Conservation (phyloP, 2,888 invertebrate species). For the Lasioglossum marginatum region DNA sequence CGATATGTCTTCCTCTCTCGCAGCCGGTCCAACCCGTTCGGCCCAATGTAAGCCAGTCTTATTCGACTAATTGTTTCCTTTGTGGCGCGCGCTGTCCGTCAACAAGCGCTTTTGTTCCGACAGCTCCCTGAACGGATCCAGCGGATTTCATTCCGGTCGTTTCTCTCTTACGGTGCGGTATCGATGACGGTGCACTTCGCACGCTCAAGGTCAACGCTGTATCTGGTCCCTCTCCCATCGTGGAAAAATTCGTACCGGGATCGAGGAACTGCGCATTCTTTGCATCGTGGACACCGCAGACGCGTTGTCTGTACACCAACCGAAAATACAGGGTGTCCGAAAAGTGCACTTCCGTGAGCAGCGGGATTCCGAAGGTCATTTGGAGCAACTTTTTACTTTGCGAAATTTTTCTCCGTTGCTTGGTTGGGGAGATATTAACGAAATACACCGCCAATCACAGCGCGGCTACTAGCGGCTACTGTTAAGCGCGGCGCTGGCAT, state of each 20-base stretch:
- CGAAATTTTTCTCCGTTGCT: too few species aligned
- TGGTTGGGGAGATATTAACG: too few species aligned
- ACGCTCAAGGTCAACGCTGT: slow-evolving; percentile 23
- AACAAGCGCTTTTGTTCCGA: slow-evolving; percentile 45
- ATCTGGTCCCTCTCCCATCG: not conserved
- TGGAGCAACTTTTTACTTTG: too few species aligned
- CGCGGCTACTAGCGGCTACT: too few species aligned
- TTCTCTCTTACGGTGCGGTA: slow-evolving; percentile 7
- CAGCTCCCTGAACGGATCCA: slow-evolving; percentile 2
- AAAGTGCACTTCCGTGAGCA: too few species aligned
- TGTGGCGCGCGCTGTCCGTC: slow-evolving; percentile 34
- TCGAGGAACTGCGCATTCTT: not conserved
- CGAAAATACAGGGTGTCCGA: too few species aligned
- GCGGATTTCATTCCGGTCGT: slow-evolving; percentile 22
- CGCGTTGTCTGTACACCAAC: not conserved
- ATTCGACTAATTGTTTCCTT: slow-evolving; percentile 54
- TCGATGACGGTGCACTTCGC: slow-evolving; percentile 19
- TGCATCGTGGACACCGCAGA: not conserved
- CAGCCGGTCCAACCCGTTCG: slow-evolving; percentile 53
- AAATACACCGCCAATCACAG: too few species aligned
- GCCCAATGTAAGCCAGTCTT: slow-evolving; percentile 61
- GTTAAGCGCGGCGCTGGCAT: too few species aligned
- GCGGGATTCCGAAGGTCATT: too few species aligned
- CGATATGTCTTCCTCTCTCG: slow-evolving; percentile 25
- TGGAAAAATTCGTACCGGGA: not conserved